Conservation (phyloP, 1,140 invertebrate species). For the Phymastichus coffea region DNA sequence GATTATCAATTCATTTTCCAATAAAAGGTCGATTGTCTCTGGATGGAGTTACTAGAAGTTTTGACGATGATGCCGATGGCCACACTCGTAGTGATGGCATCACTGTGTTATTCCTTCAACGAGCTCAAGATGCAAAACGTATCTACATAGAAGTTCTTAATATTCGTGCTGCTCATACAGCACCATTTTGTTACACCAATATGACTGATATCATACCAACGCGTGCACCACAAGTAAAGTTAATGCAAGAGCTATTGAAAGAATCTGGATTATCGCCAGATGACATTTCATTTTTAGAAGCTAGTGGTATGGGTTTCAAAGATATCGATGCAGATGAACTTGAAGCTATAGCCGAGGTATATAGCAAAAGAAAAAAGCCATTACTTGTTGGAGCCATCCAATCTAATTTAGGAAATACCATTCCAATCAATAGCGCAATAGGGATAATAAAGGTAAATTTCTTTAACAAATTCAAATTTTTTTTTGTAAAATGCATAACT, state of each 20-base stretch:
- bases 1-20: no score
- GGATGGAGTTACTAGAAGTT: conserved; percentile 70
- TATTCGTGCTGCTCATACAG: conserved; percentile 62
- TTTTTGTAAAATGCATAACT: no score
- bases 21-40: conserved; percentile 43
- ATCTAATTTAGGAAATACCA: conserved; percentile 76
- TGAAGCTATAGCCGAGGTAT: conserved; percentile 75
- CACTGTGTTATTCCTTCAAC: conserved; percentile 63
- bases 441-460: conserved; percentile 59
- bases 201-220: conserved; percentile 53
- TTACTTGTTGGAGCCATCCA: conserved; percentile 75
- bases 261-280: conserved; percentile 27
- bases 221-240: conserved; percentile 8
- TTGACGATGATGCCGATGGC: conserved; percentile 61
- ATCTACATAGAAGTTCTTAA: conserved; percentile 63
- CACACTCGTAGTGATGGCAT: conserved; percentile 68
- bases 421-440: conserved; percentile 66
- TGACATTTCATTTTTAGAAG: conserved; percentile 40
- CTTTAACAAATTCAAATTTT: no score
- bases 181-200: conserved; percentile 54
- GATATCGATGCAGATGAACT: conserved; percentile 81
- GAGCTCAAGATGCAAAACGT: conserved; percentile 56
- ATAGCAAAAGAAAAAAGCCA: conserved; percentile 68
- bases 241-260: conserved; percentile 27
- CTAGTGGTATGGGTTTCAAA: conserved; percentile 55